Conservation (phyloP, 2,797 vertebrate species). For the Champsocephalus gunnari region DNA sequence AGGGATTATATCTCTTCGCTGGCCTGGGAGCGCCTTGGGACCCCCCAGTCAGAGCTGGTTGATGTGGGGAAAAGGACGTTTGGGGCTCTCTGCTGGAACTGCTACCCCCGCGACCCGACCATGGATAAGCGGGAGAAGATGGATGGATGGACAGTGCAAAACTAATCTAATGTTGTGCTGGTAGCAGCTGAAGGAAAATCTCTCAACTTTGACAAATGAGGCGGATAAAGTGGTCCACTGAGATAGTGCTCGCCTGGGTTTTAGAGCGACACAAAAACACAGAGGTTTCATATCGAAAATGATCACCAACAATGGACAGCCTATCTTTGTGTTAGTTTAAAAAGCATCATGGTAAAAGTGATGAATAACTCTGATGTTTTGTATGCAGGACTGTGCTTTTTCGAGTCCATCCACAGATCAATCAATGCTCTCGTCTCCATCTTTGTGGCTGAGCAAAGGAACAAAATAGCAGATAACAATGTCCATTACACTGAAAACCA, state of each 20-base stretch:
- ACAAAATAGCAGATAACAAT: slow-evolving; percentile 45
- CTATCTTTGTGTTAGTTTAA: slow-evolving; percentile 6
- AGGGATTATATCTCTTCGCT: too few relatives aligned
- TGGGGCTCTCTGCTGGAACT: too few relatives aligned
- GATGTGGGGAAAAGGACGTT: too few relatives aligned
- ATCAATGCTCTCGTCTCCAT: slow-evolving; percentile 15
- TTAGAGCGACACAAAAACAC: neutral
- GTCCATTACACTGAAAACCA: slow-evolving; percentile 29
- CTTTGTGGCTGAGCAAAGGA: slow-evolving; percentile 37
- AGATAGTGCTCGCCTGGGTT: neutral
- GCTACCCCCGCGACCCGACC: too few relatives aligned
- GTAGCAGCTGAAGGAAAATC: slow-evolving; percentile 29
- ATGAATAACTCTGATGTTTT: neutral
- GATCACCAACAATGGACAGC: neutral
- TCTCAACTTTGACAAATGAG: slow-evolving; percentile 47
- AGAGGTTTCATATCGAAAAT: neutral
- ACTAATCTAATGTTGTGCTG: slow-evolving; percentile 44
- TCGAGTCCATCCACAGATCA: slow-evolving; percentile 16
- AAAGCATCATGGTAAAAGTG: neutral
- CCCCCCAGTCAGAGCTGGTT: too few relatives aligned
- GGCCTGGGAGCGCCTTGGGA: too few relatives aligned
- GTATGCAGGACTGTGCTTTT: neutral
- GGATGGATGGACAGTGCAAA: neutral
- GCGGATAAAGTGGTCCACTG: slow-evolving; percentile 16
- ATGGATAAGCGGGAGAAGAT: too few relatives aligned